Percentiles rank a stretch among this genome's conserved stretches.
These are phyloP conservation scores for Neodontobutis hainanensis DNA, from an alignment of 2,113 vertebrate genomes.

Conservation along the genomic window DNA sequence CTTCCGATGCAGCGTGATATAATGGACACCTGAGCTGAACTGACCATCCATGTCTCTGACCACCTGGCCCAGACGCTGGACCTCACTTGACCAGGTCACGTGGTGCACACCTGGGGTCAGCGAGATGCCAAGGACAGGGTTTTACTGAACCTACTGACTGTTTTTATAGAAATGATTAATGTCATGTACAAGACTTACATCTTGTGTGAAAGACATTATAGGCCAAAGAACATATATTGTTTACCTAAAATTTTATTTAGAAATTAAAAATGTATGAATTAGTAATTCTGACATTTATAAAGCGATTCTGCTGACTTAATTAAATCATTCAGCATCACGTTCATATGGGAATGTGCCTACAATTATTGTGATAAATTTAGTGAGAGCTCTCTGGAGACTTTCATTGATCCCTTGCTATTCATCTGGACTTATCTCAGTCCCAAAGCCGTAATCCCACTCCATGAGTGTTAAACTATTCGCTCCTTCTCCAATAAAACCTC, in stretches of 20 bases:
- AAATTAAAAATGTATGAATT: not conserved
- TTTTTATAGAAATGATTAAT: not conserved
- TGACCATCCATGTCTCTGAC: constrained; percentile 75
- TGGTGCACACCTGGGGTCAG: constrained; percentile 47
- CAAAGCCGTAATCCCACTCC: constrained; percentile 65
- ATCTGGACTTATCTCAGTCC: constrained; percentile 16
- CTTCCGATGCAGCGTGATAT: constrained; percentile 49
- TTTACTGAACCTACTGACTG: not conserved
- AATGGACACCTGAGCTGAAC: constrained; percentile 71
- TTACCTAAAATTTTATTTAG: too few species aligned
- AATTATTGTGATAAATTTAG: constrained; percentile 20
- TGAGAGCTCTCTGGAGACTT: not conserved
- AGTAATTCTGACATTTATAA: not conserved
- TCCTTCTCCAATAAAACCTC: constrained; percentile 30
- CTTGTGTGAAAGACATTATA: too few species aligned
- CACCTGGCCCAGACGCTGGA: constrained; percentile 71
- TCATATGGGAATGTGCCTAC: not conserved
- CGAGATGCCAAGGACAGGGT: not conserved
- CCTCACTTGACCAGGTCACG: constrained; percentile 63
- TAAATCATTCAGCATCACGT: not conserved
- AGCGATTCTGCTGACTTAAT: not conserved
- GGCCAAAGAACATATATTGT: too few species aligned
- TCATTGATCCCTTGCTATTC: constrained; percentile 14
- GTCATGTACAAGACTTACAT: too few species aligned
- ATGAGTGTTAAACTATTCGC: constrained; percentile 26